These are phyloP conservation scores for Arenaria interpres DNA, from an alignment of 2,113 vertebrate genomes.

Conservation along the genomic window DNA sequence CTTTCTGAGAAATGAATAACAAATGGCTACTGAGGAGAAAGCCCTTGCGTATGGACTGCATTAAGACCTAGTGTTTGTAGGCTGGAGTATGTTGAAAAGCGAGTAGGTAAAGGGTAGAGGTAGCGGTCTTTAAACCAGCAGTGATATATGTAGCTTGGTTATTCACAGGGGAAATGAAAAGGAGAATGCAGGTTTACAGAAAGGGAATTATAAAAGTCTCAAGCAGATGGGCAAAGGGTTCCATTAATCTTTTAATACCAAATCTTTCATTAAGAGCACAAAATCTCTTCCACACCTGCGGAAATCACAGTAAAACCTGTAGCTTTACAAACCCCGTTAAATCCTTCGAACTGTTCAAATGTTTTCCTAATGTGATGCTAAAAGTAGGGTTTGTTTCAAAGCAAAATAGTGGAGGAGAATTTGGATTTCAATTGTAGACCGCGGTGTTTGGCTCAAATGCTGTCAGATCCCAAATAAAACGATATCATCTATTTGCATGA, in stretches of 20 bases:
- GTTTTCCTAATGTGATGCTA: constrained; percentile 7
- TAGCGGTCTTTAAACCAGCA: neutral
- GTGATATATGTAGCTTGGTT: neutral
- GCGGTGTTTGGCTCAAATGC: neutral
- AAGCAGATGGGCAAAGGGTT: neutral
- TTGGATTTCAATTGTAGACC: neutral
- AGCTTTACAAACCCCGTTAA: constrained; percentile 21
- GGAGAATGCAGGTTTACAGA: neutral
- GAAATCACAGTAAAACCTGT: neutral
- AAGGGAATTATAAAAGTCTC: neutral
- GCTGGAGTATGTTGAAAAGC: neutral
- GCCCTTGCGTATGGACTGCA: neutral
- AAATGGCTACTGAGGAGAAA: neutral
- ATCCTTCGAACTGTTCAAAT: neutral
- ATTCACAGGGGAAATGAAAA: neutral
- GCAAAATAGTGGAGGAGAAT: neutral
- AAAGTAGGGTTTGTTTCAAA: neutral
- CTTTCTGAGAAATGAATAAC: neutral
- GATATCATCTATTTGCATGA: neutral
- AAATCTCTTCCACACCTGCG: constrained; percentile 45
- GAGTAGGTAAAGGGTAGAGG: neutral
- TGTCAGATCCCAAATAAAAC: neutral
- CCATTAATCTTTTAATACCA: constrained; percentile 35
- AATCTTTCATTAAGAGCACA: constrained; percentile 9
- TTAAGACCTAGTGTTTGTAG: neutral